These are phyloP conservation scores for Agrotis clavis DNA, from an alignment of 2,888 invertebrate genomes.

Conservation along the genomic window DNA sequence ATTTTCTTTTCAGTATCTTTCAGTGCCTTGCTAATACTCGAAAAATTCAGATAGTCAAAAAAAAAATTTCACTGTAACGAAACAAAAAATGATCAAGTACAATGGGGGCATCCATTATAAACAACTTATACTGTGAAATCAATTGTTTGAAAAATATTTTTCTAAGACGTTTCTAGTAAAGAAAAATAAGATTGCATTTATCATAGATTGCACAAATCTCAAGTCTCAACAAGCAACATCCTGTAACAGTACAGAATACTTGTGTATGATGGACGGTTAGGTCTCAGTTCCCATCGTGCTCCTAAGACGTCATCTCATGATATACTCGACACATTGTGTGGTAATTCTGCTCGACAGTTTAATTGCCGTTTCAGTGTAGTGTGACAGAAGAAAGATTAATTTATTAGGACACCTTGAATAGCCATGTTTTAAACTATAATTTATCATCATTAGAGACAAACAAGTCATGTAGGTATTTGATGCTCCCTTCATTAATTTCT, in stretches of 20 bases:
- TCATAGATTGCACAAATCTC: background rate
- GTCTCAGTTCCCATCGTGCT: constrained; percentile 73
- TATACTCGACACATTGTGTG: constrained; percentile 89
- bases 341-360: constrained; percentile 86
- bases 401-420: constrained; percentile 88
- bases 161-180: too few relatives aligned
- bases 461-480: constrained; percentile 72
- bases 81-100: too few relatives aligned
- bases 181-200: background rate
- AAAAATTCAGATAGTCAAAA: too few relatives aligned
- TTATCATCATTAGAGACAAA: constrained; percentile 86
- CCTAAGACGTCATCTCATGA: constrained; percentile 86
- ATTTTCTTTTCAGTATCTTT: too few relatives aligned
- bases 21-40: too few relatives aligned
- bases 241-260: constrained; percentile 71
- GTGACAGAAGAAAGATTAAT: constrained; percentile 86
- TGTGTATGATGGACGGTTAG: constrained; percentile 82
- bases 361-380: constrained; percentile 87
- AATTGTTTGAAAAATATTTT: too few relatives aligned
- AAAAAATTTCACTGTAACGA: too few relatives aligned
- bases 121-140: too few relatives aligned
- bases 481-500: constrained; percentile 57
- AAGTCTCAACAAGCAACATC: constrained; percentile 53
- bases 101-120: too few relatives aligned
- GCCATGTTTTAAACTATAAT: constrained; percentile 82